A percentile compares a stretch with the other conserved stretches of the same genome.
Evolutionary conservation across 2,888 invertebrate genomes (phyloP).

Genomic region (Muschampia plurimacula): DNA sequence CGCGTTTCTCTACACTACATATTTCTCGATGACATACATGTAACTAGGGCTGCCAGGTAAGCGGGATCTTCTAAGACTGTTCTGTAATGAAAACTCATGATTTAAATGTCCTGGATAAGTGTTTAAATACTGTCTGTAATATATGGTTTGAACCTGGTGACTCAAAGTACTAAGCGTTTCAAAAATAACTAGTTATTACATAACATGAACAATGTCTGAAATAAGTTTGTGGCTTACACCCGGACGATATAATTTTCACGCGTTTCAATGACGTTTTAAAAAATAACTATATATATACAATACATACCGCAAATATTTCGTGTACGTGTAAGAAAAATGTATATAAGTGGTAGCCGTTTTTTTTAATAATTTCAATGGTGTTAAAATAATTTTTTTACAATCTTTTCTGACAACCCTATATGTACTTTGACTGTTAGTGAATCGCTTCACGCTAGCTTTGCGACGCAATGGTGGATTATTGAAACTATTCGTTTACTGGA

Average conservation of each 20-base stretch:
- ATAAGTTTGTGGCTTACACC: too few species aligned
- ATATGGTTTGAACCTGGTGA: not conserved
- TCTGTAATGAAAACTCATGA: too few species aligned
- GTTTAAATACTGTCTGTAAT: not conserved
- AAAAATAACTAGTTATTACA: too few species aligned
- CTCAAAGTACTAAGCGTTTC: not conserved
- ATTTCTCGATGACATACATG: conserved; percentile 79
- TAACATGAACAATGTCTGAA: too few species aligned
- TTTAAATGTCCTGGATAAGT: not conserved
- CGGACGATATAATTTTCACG: too few species aligned
- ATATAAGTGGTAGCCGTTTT: too few species aligned
- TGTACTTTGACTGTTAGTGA: conserved; percentile 46
- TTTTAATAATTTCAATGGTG: too few species aligned
- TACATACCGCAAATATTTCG: too few species aligned
- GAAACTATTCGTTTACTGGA: conserved; percentile 3
- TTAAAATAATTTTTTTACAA: too few species aligned
- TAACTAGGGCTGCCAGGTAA: conserved; percentile 44
- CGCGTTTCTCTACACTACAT: conserved; percentile 81
- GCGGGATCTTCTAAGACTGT: not conserved
- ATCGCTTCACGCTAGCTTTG: conserved; percentile 71
- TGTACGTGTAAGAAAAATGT: too few species aligned
- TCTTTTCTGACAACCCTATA: not conserved
- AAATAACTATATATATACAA: too few species aligned
- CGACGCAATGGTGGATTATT: conserved; percentile 43
- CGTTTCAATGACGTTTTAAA: too few species aligned